Percentiles rank a stretch among this genome's conserved stretches.
These are phyloP conservation scores for Phycodurus eques DNA, from an alignment of 2,113 vertebrate species.

Conservation along the genomic window DNA sequence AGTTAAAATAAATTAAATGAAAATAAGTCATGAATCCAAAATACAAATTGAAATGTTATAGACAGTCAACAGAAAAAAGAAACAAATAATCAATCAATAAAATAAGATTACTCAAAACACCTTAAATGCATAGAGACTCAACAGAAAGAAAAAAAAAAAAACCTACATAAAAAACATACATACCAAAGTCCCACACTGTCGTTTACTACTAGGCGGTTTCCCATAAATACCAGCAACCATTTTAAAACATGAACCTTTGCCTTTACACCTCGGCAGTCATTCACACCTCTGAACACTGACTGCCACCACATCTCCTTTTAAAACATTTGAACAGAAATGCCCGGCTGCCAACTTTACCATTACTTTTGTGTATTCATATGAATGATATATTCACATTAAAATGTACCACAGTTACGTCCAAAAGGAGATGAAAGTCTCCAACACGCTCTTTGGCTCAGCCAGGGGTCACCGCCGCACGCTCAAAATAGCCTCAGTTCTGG, in stretches of 20 bases:
- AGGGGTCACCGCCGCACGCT: slow-evolving; percentile 42
- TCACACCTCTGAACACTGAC: slow-evolving; percentile 26
- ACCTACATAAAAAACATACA: too few relatives aligned
- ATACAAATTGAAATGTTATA: too few relatives aligned
- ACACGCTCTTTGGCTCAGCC: slow-evolving; percentile 43
- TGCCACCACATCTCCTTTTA: slow-evolving; percentile 29
- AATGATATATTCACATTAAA: not conserved
- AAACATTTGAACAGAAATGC: slow-evolving; percentile 28
- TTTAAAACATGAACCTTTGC: not conserved
- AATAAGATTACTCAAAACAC: too few relatives aligned
- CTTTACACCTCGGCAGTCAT: slow-evolving; percentile 14
- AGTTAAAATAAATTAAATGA: too few relatives aligned
- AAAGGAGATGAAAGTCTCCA: slow-evolving; percentile 54
- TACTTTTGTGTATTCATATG: not conserved
- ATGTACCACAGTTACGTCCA: slow-evolving; percentile 1
- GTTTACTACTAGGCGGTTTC: too few relatives aligned
- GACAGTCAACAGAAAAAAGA: not conserved
- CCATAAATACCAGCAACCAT: too few relatives aligned
- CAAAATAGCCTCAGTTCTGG: slow-evolving; percentile 37
- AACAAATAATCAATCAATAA: not conserved
- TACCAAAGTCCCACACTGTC: too few relatives aligned
- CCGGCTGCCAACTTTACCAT: slow-evolving; percentile 12
- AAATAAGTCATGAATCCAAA: too few relatives aligned
- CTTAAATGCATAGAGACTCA: too few relatives aligned
- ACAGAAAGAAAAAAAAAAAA: too few relatives aligned